Evolutionary conservation across 2,888 invertebrate genomes (phyloP).

Genomic region (Sisyra terminalis): DNA sequence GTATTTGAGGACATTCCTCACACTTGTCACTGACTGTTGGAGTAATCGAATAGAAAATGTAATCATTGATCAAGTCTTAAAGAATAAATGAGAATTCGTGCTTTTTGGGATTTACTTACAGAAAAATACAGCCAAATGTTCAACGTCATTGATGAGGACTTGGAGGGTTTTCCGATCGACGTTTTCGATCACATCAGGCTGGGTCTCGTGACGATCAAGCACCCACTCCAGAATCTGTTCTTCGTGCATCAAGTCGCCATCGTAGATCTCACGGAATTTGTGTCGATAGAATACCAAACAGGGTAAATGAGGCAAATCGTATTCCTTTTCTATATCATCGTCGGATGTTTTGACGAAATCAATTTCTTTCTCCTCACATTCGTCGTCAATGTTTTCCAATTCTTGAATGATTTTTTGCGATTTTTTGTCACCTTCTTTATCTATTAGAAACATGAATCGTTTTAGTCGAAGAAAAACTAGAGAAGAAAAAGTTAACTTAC

Average conservation of each 20-base stretch:
- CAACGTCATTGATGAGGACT: constrained; percentile 75
- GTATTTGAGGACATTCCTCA: constrained; percentile 64
- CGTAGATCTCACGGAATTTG: constrained; percentile 75
- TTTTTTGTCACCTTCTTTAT: constrained; percentile 79
- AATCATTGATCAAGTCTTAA: no score
- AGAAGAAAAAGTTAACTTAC: constrained; percentile 37
- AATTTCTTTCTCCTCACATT: constrained; percentile 81
- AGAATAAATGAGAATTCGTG: not conserved
- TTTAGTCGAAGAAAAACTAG: not conserved
- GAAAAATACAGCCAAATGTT: constrained; percentile 84
- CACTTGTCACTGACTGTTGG: constrained; percentile 71
- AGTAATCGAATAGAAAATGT: no score
- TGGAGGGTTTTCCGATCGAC: constrained; percentile 83
- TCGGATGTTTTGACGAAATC: constrained; percentile 87
- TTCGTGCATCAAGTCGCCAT: constrained; percentile 81
- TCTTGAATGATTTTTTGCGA: constrained; percentile 77
- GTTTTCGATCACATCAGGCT: constrained; percentile 78
- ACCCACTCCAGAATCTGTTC: constrained; percentile 83
- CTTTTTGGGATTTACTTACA: constrained; percentile 42
- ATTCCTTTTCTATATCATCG: constrained; percentile 72
- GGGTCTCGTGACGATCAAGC: constrained; percentile 65
- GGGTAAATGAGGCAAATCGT: constrained; percentile 66
- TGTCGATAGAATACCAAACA: constrained; percentile 75
- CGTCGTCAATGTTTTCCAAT: constrained; percentile 83
- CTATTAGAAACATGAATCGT: constrained; percentile 26